Evolutionary conservation across 2,797 vertebrate genomes (phyloP).

Genomic region (Bucorvus abyssinicus): DNA sequence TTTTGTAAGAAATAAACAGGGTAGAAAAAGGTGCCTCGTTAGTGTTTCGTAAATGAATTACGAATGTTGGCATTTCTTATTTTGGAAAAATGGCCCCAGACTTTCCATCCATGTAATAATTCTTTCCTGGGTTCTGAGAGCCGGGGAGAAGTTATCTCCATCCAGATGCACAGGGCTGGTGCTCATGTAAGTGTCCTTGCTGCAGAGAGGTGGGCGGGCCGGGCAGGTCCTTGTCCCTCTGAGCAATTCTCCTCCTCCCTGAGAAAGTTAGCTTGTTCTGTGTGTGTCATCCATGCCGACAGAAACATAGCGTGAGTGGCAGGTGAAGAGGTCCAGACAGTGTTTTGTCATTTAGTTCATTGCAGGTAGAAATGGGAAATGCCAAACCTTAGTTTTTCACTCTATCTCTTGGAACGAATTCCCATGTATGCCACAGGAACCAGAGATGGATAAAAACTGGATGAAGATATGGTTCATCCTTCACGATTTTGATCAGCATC

Average conservation of each 20-base stretch:
- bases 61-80: neutral
- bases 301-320: neutral
- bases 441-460: neutral
- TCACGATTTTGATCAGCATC: neutral
- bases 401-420: neutral
- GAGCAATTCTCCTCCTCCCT: neutral
- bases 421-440: neutral
- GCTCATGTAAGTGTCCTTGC: neutral
- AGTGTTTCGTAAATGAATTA: neutral
- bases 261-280: neutral
- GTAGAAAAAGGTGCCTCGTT: neutral
- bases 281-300: rapidly evolving
- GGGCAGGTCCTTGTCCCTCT: rapidly evolving
- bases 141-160: neutral
- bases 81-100: neutral
- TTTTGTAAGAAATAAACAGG: neutral
- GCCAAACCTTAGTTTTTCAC: neutral
- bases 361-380: neutral
- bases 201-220: rapidly evolving
- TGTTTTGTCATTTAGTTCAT: neutral
- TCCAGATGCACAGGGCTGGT: neutral
- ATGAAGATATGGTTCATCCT: neutral
- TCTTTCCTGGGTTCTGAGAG: neutral
- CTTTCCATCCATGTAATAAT: neutral
- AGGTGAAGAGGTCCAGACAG: neutral